Evolutionary conservation across 1,140 invertebrate genomes (phyloP).

Genomic region (Manduca sexta): DNA sequence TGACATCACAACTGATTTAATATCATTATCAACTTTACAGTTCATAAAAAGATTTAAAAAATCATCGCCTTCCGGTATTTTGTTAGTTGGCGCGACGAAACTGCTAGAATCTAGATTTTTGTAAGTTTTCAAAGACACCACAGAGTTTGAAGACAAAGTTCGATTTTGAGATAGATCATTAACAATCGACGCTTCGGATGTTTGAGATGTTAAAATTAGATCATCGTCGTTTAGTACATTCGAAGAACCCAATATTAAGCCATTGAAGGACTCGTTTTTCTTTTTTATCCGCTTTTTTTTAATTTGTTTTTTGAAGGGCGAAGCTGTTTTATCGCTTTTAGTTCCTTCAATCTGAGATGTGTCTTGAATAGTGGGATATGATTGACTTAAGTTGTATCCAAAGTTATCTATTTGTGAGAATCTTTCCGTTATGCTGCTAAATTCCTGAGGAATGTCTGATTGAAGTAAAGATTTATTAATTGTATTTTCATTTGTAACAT

Average conservation of each 20-base stretch:
- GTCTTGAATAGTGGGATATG: too few species aligned
- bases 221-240: conserved; percentile 42
- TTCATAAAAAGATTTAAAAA: conserved; percentile 35
- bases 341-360: too few species aligned
- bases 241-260: conserved; percentile 33
- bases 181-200: conserved; percentile 10
- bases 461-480: too few species aligned
- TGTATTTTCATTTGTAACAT: too few species aligned
- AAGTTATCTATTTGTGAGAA: too few species aligned
- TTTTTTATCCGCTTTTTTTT: conserved; percentile 1
- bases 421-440: too few species aligned
- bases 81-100: conserved; percentile 15
- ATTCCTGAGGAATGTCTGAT: too few species aligned
- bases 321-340: too few species aligned
- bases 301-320: too few species aligned
- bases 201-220: conserved; percentile 7
- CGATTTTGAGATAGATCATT: conserved; percentile 19
- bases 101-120: conserved; percentile 51
- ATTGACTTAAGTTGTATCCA: too few species aligned
- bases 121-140: conserved; percentile 41
- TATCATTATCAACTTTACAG: background rate
- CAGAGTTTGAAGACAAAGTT: conserved; percentile 30
- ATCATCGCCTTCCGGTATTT: conserved; percentile 31
- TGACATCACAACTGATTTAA: conserved; percentile 33
- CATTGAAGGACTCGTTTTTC: conserved; percentile 18